Evolutionary conservation across 2,888 invertebrate species (phyloP), one percentile per base, ranked within the genome.

Genomic region (Hyles lineata): DNA sequence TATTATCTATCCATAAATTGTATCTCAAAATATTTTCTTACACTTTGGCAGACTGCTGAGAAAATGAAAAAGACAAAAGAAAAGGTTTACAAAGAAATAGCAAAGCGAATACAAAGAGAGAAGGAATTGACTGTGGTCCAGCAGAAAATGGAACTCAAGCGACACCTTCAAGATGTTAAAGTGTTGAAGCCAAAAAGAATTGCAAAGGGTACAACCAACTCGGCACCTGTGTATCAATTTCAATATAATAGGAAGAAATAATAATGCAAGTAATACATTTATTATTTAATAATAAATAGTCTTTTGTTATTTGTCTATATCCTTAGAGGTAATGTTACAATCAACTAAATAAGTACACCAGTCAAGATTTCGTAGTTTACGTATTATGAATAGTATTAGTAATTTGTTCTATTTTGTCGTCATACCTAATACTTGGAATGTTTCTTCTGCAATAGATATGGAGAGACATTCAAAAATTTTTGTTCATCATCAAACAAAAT

Each of bases 161-260:
- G 95, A 63, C 95, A 96, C 70, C 86, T 98, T 0, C 96, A 96
- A 78, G 96, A 96, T 77, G 96, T 96, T 70, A 96, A 96, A 67
- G 83, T 94, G 0, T 82, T 96, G 63, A 96, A 96, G 79, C 97
- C 97, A 0, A 97, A 96, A 83, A 93, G 94, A 78, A 82, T 98
- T 1, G 94, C 95, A 72, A 87, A 89, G 8, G 98, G 96, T 1
- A 96, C 96, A 0, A 96, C 96, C 79, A 90, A 95, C 19, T 87
- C 96, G 0, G 96, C 98, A 0, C 97, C 98, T 0, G 95, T 98
- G 6, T 98, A 97, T 86, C 93, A 96, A 81, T 98, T 98, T 95
- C 96, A 96, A 79, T 98, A 96, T 85, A 96, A 97, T 87, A 95
- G 98, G 79, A 98, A 98, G 87, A 96, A 96, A 91, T 98, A 92